Conservation (phyloP, 2,113 vertebrate species). For the Danio rerio region GRCz12tu NC_133195.1:17261501-17262000, state of each 20-base stretch:
- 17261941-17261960: no score
- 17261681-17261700: not conserved
- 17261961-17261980: no score
- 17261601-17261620: not conserved
- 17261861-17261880: not conserved
- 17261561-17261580: not conserved
- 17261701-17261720: constrained; percentile 5
- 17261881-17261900: not conserved
- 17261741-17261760: not conserved
- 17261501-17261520: constrained; percentile 21
- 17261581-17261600: not conserved
- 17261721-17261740: not conserved
- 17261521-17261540: constrained; percentile 35
- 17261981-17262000: no score
- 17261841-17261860: not conserved
- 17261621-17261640: not conserved
- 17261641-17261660: not conserved
- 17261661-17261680: not conserved
- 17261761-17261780: not conserved
- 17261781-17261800: not conserved
- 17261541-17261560: constrained; percentile 1
- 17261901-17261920: no score
- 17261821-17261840: not conserved
- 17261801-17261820: not conserved
- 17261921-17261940: no score